Conservation (phyloP, 2,888 invertebrate genomes). For the Drosophila buzzatii region DNA sequence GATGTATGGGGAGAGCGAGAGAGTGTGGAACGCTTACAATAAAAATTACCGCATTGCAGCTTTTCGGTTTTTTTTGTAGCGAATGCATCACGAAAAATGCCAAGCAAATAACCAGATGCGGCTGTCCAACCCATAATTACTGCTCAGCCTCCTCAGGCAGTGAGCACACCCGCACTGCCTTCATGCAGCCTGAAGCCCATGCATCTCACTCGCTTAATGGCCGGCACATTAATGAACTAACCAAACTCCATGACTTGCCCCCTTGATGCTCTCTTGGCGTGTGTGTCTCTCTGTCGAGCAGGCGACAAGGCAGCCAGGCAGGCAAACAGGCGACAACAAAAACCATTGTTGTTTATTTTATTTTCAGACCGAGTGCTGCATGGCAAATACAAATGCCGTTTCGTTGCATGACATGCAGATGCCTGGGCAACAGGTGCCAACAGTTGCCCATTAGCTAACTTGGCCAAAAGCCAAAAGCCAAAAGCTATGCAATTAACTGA, state of each 20-base stretch:
- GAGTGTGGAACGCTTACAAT: conserved; percentile 20
- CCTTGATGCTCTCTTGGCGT: conserved; percentile 8
- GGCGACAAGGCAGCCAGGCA: conserved; percentile 51
- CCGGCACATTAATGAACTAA: conserved; percentile 62
- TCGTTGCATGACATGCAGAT: conserved; percentile 42
- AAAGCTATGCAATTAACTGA: conserved; percentile 24
- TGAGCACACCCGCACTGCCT: conserved; percentile 46
- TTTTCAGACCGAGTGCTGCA: background rate
- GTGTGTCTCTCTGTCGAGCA: conserved; percentile 15
- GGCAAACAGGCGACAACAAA: conserved; percentile 45
- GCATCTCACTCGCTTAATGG: conserved; percentile 42
- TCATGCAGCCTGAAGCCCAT: conserved; percentile 20
- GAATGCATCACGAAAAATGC: conserved; percentile 40
- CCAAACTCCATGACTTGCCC: conserved; percentile 58
- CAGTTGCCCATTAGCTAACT: conserved; percentile 29
- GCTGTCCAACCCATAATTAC: conserved; percentile 65
- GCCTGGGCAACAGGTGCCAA: conserved; percentile 39
- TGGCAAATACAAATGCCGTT: background rate
- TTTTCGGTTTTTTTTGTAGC: conserved; percentile 3
- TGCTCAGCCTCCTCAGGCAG: conserved; percentile 21
- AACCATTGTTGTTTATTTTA: conserved; percentile 54
- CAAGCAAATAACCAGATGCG: conserved; percentile 32
- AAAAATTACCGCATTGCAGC: conserved; percentile 31
- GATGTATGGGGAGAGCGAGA: background rate
- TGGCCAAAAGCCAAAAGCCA: conserved; percentile 22